Percentiles rank a stretch among this genome's conserved stretches.
phyloP scores from a whole-genome alignment of 2,888 invertebrate species.

The Abscondita cerata region DNA sequence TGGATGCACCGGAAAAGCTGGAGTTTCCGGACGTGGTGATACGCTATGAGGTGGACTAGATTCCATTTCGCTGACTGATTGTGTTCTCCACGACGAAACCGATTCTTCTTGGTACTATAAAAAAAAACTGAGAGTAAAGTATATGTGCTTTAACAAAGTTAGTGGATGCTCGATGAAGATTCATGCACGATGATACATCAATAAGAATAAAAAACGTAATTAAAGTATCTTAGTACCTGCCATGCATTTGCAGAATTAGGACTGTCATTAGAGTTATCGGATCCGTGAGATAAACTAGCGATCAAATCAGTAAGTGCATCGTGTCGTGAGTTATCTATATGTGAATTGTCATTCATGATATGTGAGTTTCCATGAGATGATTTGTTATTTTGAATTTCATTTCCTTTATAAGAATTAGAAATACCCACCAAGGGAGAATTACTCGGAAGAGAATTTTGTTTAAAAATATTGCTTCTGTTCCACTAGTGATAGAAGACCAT shows the following conservation, averaged over 20 bases:
- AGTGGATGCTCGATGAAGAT: neutral
- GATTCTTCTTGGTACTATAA: conserved; percentile 68
- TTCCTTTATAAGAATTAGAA: conserved; percentile 45
- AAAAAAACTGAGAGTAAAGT: neutral
- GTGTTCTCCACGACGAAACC: conserved; percentile 71
- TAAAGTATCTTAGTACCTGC: conserved; percentile 62
- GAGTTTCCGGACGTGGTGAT: conserved; percentile 81
- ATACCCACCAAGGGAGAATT: conserved; percentile 56
- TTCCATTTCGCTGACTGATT: conserved; percentile 64
- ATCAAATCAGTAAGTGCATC: conserved; percentile 59
- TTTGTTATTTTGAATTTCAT: conserved; percentile 38
- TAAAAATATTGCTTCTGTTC: conserved; percentile 50
- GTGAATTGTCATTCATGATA: conserved; percentile 39
- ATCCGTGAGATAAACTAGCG: conserved; percentile 58
- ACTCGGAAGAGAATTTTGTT: conserved; percentile 42
- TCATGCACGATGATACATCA: conserved; percentile 17
- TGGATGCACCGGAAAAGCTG: conserved; percentile 92
- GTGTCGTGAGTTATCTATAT: conserved; percentile 48
- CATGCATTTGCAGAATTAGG: conserved; percentile 58
- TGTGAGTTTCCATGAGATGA: conserved; percentile 38
- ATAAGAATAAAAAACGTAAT: conserved; percentile 24
- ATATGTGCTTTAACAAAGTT: no score
- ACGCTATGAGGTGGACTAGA: conserved; percentile 63
- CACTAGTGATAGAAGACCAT: conserved; percentile 56
- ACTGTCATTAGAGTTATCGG: conserved; percentile 57